A percentile compares a stretch with the other conserved stretches of the same genome.
These are phyloP conservation scores for Oceanodroma tethys DNA, from an alignment of 2,113 vertebrate genomes.

Conservation along the genomic window DNA sequence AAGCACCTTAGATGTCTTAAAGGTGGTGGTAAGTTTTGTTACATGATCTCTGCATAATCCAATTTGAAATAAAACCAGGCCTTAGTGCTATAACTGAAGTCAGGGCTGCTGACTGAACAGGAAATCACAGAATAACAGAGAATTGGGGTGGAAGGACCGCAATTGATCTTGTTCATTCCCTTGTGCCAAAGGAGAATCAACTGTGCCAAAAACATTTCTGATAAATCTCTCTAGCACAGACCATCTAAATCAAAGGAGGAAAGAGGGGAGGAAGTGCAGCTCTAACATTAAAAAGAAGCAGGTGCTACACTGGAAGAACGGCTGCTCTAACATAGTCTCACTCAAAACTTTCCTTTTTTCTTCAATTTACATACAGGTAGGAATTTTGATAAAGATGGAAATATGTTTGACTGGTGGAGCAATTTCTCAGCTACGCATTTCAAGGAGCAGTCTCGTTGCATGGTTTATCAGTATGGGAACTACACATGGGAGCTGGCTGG, in stretches of 20 bases:
- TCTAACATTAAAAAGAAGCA: background rate
- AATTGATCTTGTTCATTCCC: background rate
- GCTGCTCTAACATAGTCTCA: background rate
- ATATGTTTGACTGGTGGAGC: conserved; percentile 98
- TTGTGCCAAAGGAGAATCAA: background rate
- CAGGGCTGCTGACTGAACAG: background rate
- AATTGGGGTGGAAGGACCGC: background rate
- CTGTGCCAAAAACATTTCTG: background rate
- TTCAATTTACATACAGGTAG: conserved; percentile 75
- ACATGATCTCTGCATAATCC: background rate
- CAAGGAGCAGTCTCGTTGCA: conserved; percentile 88
- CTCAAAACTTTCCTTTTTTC: background rate
- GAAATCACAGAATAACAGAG: background rate
- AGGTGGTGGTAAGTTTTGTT: background rate
- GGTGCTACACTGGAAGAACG: fast-evolving
- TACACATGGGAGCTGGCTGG: conserved; percentile 92
- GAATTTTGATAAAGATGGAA: conserved; percentile 94
- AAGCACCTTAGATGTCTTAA: background rate
- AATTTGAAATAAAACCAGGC: background rate
- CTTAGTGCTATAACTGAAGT: background rate
- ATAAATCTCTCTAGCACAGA: background rate
- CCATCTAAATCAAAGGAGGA: background rate
- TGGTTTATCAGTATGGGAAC: conserved; percentile 90
- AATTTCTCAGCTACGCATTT: conserved; percentile 91
- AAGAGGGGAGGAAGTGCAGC: background rate